These are phyloP conservation scores for Petrocephalus microphthalmus DNA, from an alignment of 2,113 vertebrate species.

Conservation along the genomic window DNA sequence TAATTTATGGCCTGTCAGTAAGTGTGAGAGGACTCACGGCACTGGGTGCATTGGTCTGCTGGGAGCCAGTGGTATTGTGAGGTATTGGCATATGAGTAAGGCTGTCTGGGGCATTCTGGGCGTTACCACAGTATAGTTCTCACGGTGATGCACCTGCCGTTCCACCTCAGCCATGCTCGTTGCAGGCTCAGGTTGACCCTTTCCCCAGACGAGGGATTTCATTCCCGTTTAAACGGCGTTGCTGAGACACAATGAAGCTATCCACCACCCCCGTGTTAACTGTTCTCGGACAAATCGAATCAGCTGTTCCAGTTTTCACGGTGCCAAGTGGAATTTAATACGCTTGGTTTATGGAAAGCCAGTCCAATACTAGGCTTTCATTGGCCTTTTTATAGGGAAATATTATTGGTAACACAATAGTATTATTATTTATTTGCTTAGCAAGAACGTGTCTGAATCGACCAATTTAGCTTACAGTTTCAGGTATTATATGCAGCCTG, in stretches of 20 bases:
- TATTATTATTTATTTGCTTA: neutral
- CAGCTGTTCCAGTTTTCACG: neutral
- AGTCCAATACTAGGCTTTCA: neutral
- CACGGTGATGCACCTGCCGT: neutral
- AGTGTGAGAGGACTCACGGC: neutral
- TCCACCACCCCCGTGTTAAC: neutral
- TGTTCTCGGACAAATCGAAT: neutral
- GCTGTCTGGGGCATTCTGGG: neutral
- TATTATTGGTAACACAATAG: neutral
- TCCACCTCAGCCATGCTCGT: neutral
- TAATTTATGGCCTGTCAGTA: neutral
- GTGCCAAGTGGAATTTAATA: slow-evolving; percentile 9
- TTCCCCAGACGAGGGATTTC: neutral
- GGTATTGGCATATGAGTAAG: neutral
- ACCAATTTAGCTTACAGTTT: neutral
- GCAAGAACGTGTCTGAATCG: neutral
- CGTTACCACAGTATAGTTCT: neutral
- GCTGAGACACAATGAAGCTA: neutral
- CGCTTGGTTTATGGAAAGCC: neutral
- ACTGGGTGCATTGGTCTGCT: too few relatives aligned
- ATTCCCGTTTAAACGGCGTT: neutral
- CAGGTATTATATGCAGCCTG: neutral
- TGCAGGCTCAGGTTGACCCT: neutral
- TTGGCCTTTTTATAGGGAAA: neutral
- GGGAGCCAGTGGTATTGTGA: neutral